Percentiles rank a stretch among this genome's conserved stretches.
These are phyloP conservation scores for Oceanodroma leucorhoa DNA, from an alignment of 2,797 vertebrate species.

Conservation along the genomic window DNA sequence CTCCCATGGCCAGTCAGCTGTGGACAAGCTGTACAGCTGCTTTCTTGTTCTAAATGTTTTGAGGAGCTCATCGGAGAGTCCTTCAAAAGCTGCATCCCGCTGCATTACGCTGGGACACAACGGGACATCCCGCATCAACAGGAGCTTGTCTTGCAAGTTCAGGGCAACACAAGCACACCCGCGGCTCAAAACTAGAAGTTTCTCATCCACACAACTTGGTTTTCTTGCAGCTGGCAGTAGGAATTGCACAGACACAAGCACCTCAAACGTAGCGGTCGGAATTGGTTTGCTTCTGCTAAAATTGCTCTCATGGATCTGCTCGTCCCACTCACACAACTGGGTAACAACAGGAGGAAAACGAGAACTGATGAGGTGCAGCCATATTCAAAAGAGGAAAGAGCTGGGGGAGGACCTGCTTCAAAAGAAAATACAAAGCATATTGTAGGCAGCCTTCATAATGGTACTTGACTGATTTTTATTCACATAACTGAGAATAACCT, in stretches of 20 bases:
- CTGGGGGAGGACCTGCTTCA: conserved; percentile 1
- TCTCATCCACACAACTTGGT: not conserved
- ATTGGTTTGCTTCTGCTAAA: not conserved
- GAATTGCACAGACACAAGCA: not conserved
- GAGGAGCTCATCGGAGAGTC: fast-evolving
- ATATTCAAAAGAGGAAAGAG: not conserved
- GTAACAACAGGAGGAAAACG: not conserved
- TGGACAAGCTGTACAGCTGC: not conserved
- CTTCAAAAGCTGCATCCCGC: not conserved
- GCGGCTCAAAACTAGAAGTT: fast-evolving
- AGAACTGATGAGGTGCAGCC: not conserved
- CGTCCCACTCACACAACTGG: not conserved
- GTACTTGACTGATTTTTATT: conserved; percentile 33
- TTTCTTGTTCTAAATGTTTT: not conserved
- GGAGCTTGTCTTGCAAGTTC: not conserved
- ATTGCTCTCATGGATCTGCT: not conserved
- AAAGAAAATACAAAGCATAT: not conserved
- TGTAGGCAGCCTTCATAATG: conserved; percentile 31
- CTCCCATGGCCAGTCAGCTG: not conserved
- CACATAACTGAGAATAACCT: conserved; percentile 11
- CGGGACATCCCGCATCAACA: fast-evolving
- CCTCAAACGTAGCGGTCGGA: fast-evolving
- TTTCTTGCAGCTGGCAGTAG: not conserved
- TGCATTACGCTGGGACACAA: fast-evolving
- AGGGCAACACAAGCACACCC: not conserved